Base-by-base conservation (phyloP, 2,797 vertebrate species). In the Pseudocheirus occidentalis region DNA sequence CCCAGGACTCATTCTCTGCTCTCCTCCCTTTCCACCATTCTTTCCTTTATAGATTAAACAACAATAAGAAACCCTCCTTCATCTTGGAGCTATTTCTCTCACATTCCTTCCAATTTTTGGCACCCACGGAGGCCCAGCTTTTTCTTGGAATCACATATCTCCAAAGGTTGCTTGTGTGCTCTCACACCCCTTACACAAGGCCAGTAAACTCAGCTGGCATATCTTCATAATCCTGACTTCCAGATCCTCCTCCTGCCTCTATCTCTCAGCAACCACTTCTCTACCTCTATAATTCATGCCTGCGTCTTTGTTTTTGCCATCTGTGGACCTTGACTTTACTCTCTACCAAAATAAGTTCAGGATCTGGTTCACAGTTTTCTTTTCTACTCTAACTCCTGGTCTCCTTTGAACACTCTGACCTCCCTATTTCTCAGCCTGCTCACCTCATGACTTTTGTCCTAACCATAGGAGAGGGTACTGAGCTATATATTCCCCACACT, bases 11-110 rank as follows among this genome's bases (percentile, higher is more conserved):
- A 34, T 9, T 31, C 53, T 31, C 28, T 55, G 29, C 28, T 55
- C 12, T 11, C 50, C 0, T 54, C 59, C 10, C 1, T n/a, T 5
- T n/a, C 50, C 11, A 16, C 21, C 7, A 0, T 3, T 31, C 16
- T 4, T 34, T 55, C 11, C 34, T 90, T 31, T 24, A 66, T 73
- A 24, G 66, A 24, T 81, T 24, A 81, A 46, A 81, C 16, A 73
- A 66, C 59, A 62, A 9, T 7, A 28, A 66, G 4, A 46, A 73
- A 24, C 18, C 0, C 58, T 73, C 34, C 16, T 40, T 81, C n/a
- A 9, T 21, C 66, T 81, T 81, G 18, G 6, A 46, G 40, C 66
- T 81, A 24, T 81, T 46, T 81, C 40, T 81, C n/a, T 81, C n/a
- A 81, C 21, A 81, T 46, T 40, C 18, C 7, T 81, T 81, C 66